A percentile compares a stretch with the other conserved stretches of the same genome.
phyloP scores from a whole-genome alignment of 2,113 vertebrate genomes.

The Callaeas wilsoni region DNA sequence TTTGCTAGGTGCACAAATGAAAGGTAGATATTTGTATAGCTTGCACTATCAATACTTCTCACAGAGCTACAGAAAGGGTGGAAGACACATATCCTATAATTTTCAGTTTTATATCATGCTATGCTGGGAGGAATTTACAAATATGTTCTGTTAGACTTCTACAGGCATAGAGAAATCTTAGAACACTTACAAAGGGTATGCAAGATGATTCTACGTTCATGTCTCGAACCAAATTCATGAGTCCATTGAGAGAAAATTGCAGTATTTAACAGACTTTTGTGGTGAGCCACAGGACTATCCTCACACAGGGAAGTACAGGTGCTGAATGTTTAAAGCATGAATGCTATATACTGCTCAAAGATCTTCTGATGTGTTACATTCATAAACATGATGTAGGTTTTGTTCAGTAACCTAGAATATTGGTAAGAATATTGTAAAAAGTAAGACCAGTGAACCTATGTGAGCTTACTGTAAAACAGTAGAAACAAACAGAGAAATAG shows the following conservation, averaged over 20 bases:
- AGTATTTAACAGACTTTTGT: background rate
- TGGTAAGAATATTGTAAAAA: background rate
- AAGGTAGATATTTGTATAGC: background rate
- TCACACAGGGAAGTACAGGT: background rate
- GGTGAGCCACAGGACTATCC: background rate
- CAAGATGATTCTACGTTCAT: background rate
- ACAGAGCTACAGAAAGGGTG: background rate
- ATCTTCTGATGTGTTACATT: background rate
- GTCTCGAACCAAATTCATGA: background rate
- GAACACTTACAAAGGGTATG: background rate
- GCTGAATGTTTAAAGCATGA: background rate
- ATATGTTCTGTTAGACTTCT: background rate
- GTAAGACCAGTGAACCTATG: background rate
- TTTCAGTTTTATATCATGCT: background rate
- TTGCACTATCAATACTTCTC: background rate
- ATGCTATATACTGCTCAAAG: background rate
- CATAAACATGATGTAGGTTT: constrained; percentile 17
- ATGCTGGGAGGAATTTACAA: background rate
- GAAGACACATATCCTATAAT: background rate
- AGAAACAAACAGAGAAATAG: background rate
- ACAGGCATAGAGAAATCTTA: background rate
- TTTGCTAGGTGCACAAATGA: background rate
- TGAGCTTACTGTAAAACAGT: background rate
- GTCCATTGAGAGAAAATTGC: background rate
- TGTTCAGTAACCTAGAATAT: background rate